Percentiles rank a stretch among this genome's conserved stretches.
Evolutionary conservation across 1,140 invertebrate genomes (phyloP).

Genomic region (Drosophila suzukii): DNA sequence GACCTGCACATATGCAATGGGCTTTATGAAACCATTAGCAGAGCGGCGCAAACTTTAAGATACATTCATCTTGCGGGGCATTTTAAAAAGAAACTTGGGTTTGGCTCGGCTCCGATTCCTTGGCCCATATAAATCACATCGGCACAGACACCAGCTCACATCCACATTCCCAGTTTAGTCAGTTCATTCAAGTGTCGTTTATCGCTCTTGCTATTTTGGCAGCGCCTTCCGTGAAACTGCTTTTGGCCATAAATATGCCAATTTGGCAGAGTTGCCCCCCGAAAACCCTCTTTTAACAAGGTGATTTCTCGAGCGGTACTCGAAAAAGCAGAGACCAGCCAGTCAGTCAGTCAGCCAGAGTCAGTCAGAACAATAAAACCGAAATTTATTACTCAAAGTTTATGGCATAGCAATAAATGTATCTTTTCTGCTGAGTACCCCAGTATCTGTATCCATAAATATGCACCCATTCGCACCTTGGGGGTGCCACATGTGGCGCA

Average conservation of each 20-base stretch:
- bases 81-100: constrained; percentile 42
- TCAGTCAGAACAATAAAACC: constrained; percentile 76
- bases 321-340: constrained; percentile 5
- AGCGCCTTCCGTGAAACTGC: constrained; percentile 65
- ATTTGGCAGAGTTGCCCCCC: constrained; percentile 53
- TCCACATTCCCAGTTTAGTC: constrained; percentile 28
- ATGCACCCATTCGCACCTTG: constrained; percentile 78
- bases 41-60: constrained; percentile 52
- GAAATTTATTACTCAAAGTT: constrained; percentile 79
- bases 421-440: constrained; percentile 65
- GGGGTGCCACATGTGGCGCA: constrained; percentile 63
- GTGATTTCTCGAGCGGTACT: constrained; percentile 16
- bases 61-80: constrained; percentile 46
- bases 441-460: constrained; percentile 69
- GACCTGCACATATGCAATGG: constrained; percentile 36
- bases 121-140: constrained; percentile 46
- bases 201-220: constrained; percentile 76
- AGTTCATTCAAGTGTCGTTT: constrained; percentile 81
- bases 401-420: constrained; percentile 80
- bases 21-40: constrained; percentile 55
- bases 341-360: constrained; percentile 21
- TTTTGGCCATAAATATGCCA: constrained; percentile 75
- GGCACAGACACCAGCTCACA: constrained; percentile 3
- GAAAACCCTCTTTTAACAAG: constrained; percentile 15
- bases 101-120: constrained; percentile 16